Percentiles rank a stretch among this genome's conserved stretches.
Evolutionary conservation across 2,113 vertebrate genomes (phyloP).

Genomic region (Tachuris rubrigastra): DNA sequence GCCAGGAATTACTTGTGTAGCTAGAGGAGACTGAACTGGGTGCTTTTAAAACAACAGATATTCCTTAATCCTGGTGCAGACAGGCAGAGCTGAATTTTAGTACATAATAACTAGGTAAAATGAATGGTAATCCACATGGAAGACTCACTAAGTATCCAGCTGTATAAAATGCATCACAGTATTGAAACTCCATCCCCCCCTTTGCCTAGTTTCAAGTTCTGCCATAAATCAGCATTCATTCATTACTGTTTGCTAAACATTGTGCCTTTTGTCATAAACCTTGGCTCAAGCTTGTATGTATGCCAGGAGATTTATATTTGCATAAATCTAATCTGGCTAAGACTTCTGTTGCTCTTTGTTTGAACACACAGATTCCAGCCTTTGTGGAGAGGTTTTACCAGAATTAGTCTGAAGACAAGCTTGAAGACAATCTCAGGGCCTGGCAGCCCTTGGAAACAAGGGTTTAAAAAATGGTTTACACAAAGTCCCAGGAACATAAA

Average conservation of each 20-base stretch:
- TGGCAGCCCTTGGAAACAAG: not conserved
- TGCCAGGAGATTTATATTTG: not conserved
- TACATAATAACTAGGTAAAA: not conserved
- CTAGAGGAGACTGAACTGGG: not conserved
- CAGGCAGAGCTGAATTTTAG: not conserved
- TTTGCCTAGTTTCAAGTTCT: not conserved
- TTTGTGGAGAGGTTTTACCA: not conserved
- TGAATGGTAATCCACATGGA: not conserved
- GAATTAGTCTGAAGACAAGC: not conserved
- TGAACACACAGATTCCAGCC: not conserved
- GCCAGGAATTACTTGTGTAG: constrained; percentile 28
- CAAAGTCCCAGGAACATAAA: not conserved
- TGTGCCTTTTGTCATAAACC: not conserved
- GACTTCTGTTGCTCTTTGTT: not conserved
- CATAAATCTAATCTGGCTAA: not conserved
- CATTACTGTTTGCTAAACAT: constrained; percentile 1
- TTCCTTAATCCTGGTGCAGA: not conserved
- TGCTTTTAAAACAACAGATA: not conserved
- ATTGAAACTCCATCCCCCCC: not conserved
- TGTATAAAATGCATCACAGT: not conserved
- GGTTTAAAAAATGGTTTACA: not conserved
- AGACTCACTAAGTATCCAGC: not conserved
- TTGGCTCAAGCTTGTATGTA: not conserved
- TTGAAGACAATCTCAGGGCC: not conserved
- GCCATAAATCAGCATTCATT: not conserved